These are phyloP conservation scores for Andricus quercusramuli DNA, from an alignment of 2,888 invertebrate species.

Conservation along the genomic window DNA sequence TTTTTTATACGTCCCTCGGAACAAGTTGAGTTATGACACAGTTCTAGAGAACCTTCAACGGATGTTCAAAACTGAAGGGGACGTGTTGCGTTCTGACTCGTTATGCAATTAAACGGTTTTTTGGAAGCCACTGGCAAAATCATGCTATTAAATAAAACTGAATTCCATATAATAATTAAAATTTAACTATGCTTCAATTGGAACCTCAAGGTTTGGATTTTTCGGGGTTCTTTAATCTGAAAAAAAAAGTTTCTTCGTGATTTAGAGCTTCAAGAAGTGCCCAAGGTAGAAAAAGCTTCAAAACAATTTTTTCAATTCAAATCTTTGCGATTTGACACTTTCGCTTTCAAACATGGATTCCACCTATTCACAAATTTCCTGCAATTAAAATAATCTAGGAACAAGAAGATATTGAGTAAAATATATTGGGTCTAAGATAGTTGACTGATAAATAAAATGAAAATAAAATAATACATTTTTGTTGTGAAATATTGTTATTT, in stretches of 20 bases:
- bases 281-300: no score
- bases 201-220: no score
- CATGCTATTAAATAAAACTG: neutral
- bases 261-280: no score
- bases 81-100: constrained; percentile 36
- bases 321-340: no score
- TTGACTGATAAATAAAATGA: neutral
- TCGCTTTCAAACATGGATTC: no score
- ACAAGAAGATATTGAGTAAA: neutral
- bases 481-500: no score
- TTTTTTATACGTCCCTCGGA: constrained; percentile 38
- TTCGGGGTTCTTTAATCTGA: no score
- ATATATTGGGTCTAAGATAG: neutral
- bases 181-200: no score
- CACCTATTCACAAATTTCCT: no score
- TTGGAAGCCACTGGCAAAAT: neutral
- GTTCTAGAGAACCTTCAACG: constrained; percentile 37
- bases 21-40: constrained; percentile 39
- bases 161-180: neutral
- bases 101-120: constrained; percentile 36
- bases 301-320: no score
- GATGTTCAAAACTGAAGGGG: constrained; percentile 41
- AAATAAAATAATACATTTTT: no score
- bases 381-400: neutral
- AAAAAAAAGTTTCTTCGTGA: no score